A percentile compares a stretch with the other conserved stretches of the same genome.
These are phyloP conservation scores for Thera obeliscata DNA, from an alignment of 2,888 invertebrate species.

Conservation along the genomic window DNA sequence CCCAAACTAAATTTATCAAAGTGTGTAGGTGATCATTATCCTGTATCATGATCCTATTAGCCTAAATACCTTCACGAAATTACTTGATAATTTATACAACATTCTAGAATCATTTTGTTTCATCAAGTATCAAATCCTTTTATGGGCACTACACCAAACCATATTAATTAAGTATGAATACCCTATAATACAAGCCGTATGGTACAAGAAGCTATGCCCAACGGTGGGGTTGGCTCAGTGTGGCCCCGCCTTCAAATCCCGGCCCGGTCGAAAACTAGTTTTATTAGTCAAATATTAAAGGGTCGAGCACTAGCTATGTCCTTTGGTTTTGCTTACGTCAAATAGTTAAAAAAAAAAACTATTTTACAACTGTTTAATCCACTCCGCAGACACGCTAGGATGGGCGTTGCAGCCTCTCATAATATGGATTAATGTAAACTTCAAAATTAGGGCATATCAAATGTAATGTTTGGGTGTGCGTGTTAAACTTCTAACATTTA, in stretches of 20 bases:
- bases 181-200: conserved; percentile 78
- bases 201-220: conserved; percentile 63
- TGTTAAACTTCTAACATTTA: no score
- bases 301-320: conserved; percentile 63
- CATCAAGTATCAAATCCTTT: conserved; percentile 60
- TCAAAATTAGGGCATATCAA: no score
- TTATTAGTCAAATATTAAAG: conserved; percentile 69
- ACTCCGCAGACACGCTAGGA: no score
- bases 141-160: conserved; percentile 48
- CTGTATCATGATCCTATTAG: no score
- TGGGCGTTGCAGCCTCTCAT: no score
- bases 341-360: background rate
- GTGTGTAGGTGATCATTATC: no score
- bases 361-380: no score
- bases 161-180: conserved; percentile 83
- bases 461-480: no score
- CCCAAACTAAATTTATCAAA: no score
- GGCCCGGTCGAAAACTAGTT: conserved; percentile 66
- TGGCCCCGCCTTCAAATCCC: conserved; percentile 65
- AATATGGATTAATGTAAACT: no score
- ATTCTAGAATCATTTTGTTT: background rate
- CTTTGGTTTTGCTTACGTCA: conserved; percentile 3
- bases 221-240: conserved; percentile 50
- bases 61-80: no score
- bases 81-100: no score